phyloP scores from a whole-genome alignment of 2,888 invertebrate species.

The Rutpela maculata region DNA sequence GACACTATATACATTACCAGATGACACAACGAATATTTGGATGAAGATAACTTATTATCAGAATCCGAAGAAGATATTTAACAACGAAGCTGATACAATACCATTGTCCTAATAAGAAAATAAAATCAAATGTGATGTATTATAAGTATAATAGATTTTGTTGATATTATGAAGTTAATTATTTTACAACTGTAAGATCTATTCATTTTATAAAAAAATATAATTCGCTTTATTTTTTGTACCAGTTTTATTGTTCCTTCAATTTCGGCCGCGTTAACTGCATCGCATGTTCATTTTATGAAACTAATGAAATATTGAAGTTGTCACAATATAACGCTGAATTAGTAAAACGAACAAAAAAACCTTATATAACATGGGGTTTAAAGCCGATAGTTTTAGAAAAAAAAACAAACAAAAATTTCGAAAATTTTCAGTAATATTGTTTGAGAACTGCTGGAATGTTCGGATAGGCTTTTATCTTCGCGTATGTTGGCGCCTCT shows the following conservation, averaged over 20 bases:
- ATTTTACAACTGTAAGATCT: slow-evolving; percentile 32
- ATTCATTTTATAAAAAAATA: slow-evolving; percentile 43
- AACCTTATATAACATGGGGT: too few relatives aligned
- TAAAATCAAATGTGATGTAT: slow-evolving; percentile 44
- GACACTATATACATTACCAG: slow-evolving; percentile 80
- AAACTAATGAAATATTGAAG: too few relatives aligned
- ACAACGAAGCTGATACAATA: slow-evolving; percentile 23
- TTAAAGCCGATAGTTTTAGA: too few relatives aligned
- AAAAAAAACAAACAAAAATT: too few relatives aligned
- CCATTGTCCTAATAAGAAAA: slow-evolving; percentile 34
- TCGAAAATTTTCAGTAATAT: too few relatives aligned
- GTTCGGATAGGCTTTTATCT: too few relatives aligned
- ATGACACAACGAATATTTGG: slow-evolving; percentile 72
- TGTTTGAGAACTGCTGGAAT: too few relatives aligned
- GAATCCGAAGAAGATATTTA: slow-evolving; percentile 65
- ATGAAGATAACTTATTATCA: slow-evolving; percentile 65
- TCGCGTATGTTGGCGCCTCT: too few relatives aligned
- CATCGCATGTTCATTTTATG: too few relatives aligned
- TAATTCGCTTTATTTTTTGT: slow-evolving; percentile 54
- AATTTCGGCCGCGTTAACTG: too few relatives aligned
- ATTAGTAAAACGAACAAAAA: too few relatives aligned
- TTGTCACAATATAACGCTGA: too few relatives aligned
- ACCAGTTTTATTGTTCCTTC: background rate
- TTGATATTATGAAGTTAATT: slow-evolving; percentile 39
- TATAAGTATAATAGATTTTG: slow-evolving; percentile 22